Evolutionary conservation across 2,888 invertebrate species (phyloP), one percentile per base, ranked within the genome.

Genomic region (Lasioglossum pauxillum): DNA sequence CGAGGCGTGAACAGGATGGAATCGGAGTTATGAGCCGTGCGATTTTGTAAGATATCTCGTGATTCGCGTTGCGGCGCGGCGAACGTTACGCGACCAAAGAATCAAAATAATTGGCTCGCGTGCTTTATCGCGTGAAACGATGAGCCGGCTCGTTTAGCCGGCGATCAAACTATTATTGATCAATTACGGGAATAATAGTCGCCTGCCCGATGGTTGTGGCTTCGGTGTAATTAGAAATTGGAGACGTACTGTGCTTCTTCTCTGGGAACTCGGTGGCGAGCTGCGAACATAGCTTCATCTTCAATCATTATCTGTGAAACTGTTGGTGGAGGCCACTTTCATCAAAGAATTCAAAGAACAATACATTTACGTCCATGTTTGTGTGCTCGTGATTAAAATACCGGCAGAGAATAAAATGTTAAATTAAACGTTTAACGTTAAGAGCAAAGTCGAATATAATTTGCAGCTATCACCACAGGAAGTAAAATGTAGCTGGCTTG

Each of bases 1-100:
- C 60, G 38, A 64, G 41, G 82, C 84, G 79, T 64, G 86, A 84
- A 85, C 82, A 75, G 77, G 78, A 53, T 69, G 60, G 73, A 87
- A 75, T 73, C 41, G 75, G 84, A 75, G 74, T 83, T 84, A 84
- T 44, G 84, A 57, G 71, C 78, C 75, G 27, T 31, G 75, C 23
- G 75, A 57, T 41, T 69, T 35, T 72, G 53, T 71, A 46, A 57
- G 53, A 16, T 60, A 78, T 71, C 78, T 83, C 23, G 60, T 35
- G 69, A 84, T 83, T 77, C 35, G 7, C 19, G n/a, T 10, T 19
- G 23, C 41, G 27, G 19, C 41, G 23, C 60, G 27, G 27, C 8
- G 41, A n/a, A 14, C 57, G 44, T n/a, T 44, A 16, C 27, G n/a
- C 27, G 64, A 31, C 7, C 27, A 8, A 46, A 35, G 31, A 44